These are phyloP conservation scores for Noctua pronuba DNA, from an alignment of 2,888 invertebrate genomes.

Conservation along the genomic window DNA sequence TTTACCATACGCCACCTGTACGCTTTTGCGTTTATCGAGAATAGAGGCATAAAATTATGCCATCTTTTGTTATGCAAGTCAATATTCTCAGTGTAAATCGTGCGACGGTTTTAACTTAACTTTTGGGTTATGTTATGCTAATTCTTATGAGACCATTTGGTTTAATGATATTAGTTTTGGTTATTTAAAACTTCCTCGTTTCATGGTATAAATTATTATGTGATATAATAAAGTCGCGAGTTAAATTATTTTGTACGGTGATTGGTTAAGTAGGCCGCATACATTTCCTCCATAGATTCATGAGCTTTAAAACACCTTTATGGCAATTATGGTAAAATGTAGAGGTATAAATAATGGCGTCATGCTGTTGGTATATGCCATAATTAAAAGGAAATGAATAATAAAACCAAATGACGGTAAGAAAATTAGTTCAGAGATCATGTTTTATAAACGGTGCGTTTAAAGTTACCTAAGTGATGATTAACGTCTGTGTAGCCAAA, in stretches of 20 bases:
- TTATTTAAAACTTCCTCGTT: conserved; percentile 16
- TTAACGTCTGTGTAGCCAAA: too few species aligned
- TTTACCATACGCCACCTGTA: not conserved
- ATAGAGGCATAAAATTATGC: not conserved
- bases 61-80: not conserved
- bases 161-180: not conserved
- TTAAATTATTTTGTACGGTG: not conserved
- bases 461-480: too few species aligned
- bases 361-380: not conserved
- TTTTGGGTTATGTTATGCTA: conserved; percentile 8
- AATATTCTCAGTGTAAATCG: conserved; percentile 12
- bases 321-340: not conserved
- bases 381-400: not conserved
- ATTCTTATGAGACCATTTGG: conserved; percentile 7
- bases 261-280: not conserved
- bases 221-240: not conserved
- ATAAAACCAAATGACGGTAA: not conserved
- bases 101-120: not conserved
- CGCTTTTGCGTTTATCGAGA: not conserved
- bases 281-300: conserved; percentile 1
- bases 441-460: not conserved
- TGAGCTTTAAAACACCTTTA: not conserved
- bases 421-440: too few species aligned
- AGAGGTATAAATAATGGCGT: not conserved
- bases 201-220: not conserved